Conservation (phyloP, 2,113 vertebrate genomes). For the Semnopithecus entellus region DNA sequence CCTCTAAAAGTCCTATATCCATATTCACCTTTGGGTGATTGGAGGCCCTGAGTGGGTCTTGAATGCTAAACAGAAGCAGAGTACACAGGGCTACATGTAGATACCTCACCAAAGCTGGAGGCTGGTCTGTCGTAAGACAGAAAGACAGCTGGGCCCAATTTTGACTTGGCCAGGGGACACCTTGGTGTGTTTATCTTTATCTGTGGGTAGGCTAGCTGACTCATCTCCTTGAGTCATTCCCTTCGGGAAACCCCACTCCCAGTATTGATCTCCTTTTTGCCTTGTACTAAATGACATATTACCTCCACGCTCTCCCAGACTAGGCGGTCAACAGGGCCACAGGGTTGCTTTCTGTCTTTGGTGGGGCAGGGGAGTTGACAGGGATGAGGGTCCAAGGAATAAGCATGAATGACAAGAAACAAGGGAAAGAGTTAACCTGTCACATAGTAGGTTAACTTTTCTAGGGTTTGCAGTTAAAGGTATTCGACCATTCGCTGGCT, state of each 20-base stretch:
- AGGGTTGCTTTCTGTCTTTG: constrained; percentile 70
- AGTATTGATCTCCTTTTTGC: constrained; percentile 76
- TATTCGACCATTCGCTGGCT: constrained; percentile 85
- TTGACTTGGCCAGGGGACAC: constrained; percentile 68
- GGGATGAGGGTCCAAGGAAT: constrained; percentile 62
- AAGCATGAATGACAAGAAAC: constrained; percentile 76
- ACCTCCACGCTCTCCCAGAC: constrained; percentile 69
- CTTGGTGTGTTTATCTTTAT: constrained; percentile 69
- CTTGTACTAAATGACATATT: constrained; percentile 76
- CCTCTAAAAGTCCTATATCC: neutral
- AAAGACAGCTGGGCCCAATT: constrained; percentile 75
- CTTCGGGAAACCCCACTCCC: constrained; percentile 68
- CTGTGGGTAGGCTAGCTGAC: constrained; percentile 74
- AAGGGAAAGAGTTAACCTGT: constrained; percentile 52
- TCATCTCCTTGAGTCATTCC: constrained; percentile 53
- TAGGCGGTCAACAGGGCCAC: neutral
- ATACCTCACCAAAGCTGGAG: constrained; percentile 84
- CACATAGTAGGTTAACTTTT: constrained; percentile 79
- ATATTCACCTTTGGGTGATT: constrained; percentile 14
- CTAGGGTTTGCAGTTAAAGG: constrained; percentile 82
- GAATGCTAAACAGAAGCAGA: constrained; percentile 62
- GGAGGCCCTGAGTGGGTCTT: neutral
- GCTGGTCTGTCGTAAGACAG: constrained; percentile 75
- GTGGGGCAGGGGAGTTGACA: constrained; percentile 65
- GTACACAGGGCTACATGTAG: constrained; percentile 73